A percentile compares a stretch with the other conserved stretches of the same genome.
Conservation (phyloP, 2,888 invertebrate genomes). For the Brachycybe producta region DNA sequence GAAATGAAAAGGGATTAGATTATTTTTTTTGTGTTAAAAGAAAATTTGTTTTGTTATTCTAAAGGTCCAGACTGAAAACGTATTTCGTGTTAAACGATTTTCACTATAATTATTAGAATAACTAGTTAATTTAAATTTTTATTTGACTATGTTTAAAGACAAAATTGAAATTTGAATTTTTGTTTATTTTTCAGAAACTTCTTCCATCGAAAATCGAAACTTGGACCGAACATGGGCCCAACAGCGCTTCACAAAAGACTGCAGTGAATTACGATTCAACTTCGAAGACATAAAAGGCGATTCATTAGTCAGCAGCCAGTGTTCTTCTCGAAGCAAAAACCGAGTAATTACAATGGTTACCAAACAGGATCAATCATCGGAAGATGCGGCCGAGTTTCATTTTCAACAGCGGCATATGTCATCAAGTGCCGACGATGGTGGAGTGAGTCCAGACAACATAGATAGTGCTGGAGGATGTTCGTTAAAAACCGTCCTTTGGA, state of each 20-base stretch:
- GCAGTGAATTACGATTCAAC: too few species aligned
- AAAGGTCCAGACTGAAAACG: too few species aligned
- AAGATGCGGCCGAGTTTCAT: conserved; percentile 3
- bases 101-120: too few species aligned
- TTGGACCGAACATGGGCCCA: background rate
- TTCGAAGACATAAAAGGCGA: background rate
- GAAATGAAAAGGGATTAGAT: too few species aligned
- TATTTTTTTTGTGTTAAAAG: too few species aligned
- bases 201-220: background rate
- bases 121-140: too few species aligned
- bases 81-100: too few species aligned
- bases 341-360: conserved; percentile 11
- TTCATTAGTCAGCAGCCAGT: background rate
- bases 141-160: too few species aligned
- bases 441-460: too few species aligned
- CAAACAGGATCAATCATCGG: conserved; percentile 4
- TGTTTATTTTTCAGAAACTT: background rate
- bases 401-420: background rate
- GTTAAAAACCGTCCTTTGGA: conserved; percentile 7
- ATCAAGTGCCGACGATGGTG: background rate
- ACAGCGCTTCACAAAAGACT: background rate
- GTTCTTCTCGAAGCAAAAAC: too few species aligned
- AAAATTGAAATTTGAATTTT: background rate
- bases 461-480: too few species aligned
- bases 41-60: too few species aligned